Conservation (phyloP, 1,140 invertebrate species). For the Hycleus cichorii region DNA sequence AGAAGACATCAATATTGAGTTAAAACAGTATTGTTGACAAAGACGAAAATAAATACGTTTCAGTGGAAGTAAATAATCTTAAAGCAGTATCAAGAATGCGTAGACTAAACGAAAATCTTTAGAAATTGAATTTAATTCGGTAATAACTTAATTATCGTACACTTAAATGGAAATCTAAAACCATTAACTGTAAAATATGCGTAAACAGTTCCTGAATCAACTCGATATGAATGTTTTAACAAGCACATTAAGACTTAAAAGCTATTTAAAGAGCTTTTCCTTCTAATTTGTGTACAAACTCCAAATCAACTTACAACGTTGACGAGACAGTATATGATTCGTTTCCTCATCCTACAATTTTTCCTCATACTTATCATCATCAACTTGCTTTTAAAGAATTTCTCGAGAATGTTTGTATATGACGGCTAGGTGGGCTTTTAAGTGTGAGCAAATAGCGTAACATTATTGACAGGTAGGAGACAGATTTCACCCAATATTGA, state of each 20-base stretch:
- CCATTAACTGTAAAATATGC: conserved; percentile 17
- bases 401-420: too few species aligned
- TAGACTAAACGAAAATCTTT: not conserved
- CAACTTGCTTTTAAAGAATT: too few species aligned
- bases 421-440: not conserved
- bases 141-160: conserved; percentile 14
- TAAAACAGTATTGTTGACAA: too few species aligned
- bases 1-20: too few species aligned
- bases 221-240: conserved; percentile 10
- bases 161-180: conserved; percentile 11
- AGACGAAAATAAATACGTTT: too few species aligned
- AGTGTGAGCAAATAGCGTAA: conserved; percentile 18
- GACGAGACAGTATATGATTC: too few species aligned
- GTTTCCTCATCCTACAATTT: too few species aligned
- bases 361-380: too few species aligned
- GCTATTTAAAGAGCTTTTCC: conserved; percentile 15
- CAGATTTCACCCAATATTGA: conserved; percentile 19
- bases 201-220: conserved; percentile 16
- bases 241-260: conserved; percentile 11
- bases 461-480: conserved; percentile 18
- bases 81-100: not conserved
- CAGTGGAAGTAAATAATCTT: not conserved
- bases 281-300: conserved; percentile 14
- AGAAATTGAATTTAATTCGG: conserved; percentile 10
- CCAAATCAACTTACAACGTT: too few species aligned